These are phyloP conservation scores for Melanitta fusca DNA, from an alignment of 2,797 vertebrate species.

Conservation along the genomic window DNA sequence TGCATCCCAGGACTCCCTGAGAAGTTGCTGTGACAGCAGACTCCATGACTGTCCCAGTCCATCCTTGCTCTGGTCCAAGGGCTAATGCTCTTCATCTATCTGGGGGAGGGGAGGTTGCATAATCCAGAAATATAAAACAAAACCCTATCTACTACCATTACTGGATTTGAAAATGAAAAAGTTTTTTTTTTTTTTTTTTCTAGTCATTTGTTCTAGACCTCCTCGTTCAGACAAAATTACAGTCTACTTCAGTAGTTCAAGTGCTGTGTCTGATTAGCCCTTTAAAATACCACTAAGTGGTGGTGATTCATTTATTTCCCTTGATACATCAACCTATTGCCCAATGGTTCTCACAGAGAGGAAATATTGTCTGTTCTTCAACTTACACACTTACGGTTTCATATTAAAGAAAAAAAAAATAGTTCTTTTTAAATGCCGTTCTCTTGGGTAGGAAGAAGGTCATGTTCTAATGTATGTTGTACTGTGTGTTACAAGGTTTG, in stretches of 20 bases:
- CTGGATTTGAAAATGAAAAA: not conserved
- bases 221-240: not conserved
- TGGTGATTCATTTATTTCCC: not conserved
- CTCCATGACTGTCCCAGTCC: not conserved
- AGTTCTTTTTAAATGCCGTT: not conserved
- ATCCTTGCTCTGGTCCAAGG: not conserved
- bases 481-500: not conserved
- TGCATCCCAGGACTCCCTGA: not conserved
- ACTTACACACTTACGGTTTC: not conserved
- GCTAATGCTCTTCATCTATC: not conserved
- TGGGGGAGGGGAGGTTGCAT: fast-evolving
- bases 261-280: not conserved
- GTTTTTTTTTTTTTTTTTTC: not conserved
- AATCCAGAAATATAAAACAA: not conserved
- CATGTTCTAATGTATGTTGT: not conserved
- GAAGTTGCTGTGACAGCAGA: not conserved
- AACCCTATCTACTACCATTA: not conserved
- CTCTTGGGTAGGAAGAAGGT: not conserved
- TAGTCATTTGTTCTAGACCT: not conserved
- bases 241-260: not conserved
- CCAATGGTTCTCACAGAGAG: not conserved
- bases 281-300: not conserved
- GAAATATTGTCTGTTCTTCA: slow-evolving; percentile 33
- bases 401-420: not conserved
- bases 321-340: not conserved